Evolutionary conservation across 2,113 vertebrate species (phyloP), one percentile per base, ranked within the genome.

Genomic region (Tyto alba): DNA sequence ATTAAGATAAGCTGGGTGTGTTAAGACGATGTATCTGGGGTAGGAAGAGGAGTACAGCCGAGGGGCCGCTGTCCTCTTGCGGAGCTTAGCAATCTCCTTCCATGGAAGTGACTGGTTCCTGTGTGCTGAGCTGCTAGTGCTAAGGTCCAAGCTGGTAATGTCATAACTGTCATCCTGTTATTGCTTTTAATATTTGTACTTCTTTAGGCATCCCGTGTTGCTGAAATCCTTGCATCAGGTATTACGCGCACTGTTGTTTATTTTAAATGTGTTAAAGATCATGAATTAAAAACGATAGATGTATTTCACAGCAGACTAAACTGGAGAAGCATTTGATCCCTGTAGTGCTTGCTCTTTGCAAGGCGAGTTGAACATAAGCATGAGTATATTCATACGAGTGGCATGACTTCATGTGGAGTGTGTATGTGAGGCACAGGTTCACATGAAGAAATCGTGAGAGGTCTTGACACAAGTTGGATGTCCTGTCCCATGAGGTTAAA

Each of bases 281-380:
- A 13, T 10, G 10, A 67, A n/a, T 73, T 34, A 43, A 40, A 75
- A 55, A 25, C 7, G 13, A 2, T 41, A 22, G 19, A 1, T 40
- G 26, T 20, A 4, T 45, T 57, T 73, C 22, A 36, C n/a, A 59
- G 14, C 23, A 19, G 32, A 6, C 17, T 21, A 14, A 71, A 40
- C 7, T 6, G 48, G 47, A 45, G 52, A 55, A 66, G 13, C 11
- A 3, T 38, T 56, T 48, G 36, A 19, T 67, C 16, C 17, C 13
- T 74, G 13, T 19, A 22, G 56, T 25, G 32, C 45, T 15, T 15
- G 32, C 30, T 50, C 11, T 30, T 41, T 34, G 27, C 17, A 15
- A 48, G 14, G 26, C 0, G 0, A 23, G 14, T 21, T 48, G 6
- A 64, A 48, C 9, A 1, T 9, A 3, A 2, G 2, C 1, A 0